These are phyloP conservation scores for Platalea minor DNA, from an alignment of 2,797 vertebrate species.

Conservation along the genomic window DNA sequence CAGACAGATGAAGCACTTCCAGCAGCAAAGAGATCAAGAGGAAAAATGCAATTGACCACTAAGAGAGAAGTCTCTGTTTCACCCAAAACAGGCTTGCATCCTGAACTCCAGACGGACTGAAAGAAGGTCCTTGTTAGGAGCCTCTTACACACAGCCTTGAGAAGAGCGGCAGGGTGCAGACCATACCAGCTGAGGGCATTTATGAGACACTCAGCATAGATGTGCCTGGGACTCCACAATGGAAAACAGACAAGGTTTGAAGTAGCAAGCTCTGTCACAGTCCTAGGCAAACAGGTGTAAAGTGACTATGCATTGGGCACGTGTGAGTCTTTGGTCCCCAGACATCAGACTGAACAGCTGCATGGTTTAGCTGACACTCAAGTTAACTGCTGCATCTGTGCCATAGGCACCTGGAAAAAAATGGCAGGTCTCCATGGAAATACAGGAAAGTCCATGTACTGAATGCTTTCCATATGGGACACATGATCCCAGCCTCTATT, in stretches of 20 bases:
- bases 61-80: background rate
- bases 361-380: background rate
- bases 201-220: background rate
- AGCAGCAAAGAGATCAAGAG: background rate
- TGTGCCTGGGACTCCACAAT: background rate
- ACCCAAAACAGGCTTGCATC: background rate
- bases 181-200: background rate
- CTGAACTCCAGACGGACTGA: background rate
- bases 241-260: background rate
- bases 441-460: background rate
- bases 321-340: background rate
- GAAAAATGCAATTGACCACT: background rate
- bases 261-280: background rate
- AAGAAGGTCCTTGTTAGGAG: background rate
- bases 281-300: background rate
- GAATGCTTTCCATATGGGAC: background rate
- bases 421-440: background rate
- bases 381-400: background rate
- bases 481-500: fast-evolving
- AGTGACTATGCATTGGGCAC: background rate
- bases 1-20: background rate
- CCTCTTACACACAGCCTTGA: background rate
- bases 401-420: background rate
- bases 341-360: background rate
- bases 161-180: background rate